A percentile compares a stretch with the other conserved stretches of the same genome.
Evolutionary conservation across 2,113 vertebrate genomes (phyloP).

Genomic region (Semnornis frantzii): DNA sequence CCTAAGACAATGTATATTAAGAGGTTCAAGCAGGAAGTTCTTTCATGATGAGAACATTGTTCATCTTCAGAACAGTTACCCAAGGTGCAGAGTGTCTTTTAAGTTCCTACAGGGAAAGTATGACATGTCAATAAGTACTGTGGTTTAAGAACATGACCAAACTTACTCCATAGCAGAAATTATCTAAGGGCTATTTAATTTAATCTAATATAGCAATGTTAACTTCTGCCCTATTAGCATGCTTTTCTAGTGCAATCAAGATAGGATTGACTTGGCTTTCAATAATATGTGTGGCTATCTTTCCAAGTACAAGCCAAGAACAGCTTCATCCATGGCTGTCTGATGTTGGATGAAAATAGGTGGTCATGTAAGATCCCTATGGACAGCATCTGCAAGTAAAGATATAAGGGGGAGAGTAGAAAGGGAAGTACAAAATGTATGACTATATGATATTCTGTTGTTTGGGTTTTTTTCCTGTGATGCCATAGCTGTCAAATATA

Average conservation of each 20-base stretch:
- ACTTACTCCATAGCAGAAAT: background rate
- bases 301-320: background rate
- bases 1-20: background rate
- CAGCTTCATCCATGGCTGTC: background rate
- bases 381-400: background rate
- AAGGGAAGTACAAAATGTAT: background rate
- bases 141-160: background rate
- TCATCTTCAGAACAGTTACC: background rate
- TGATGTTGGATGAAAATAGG: background rate
- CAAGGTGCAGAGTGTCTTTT: background rate
- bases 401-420: background rate
- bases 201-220: background rate
- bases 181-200: background rate
- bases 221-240: background rate
- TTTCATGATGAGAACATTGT: background rate
- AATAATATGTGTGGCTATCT: background rate
- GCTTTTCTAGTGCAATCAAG: background rate
- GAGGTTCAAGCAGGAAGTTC: background rate
- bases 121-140: background rate
- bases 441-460: background rate
- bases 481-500: slow-evolving; percentile 1
- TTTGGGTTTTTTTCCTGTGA: background rate
- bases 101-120: background rate
- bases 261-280: background rate
- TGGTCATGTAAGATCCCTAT: background rate